Evolutionary conservation across 2,797 vertebrate genomes (phyloP), one percentile per base, ranked within the genome.

Genomic region (Uromys caudimaculatus): DNA sequence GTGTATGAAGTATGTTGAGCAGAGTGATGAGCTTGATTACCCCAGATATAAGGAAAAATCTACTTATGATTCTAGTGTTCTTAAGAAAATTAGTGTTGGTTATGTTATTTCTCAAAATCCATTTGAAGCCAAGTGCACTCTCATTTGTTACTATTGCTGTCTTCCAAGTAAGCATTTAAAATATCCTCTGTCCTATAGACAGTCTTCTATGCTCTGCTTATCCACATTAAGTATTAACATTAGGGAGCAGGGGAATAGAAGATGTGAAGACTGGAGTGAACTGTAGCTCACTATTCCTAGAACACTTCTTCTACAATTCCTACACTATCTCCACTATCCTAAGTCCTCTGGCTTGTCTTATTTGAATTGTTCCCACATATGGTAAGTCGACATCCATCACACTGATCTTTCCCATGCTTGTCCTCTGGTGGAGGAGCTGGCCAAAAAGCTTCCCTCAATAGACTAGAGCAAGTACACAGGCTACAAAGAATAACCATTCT

Each of bases 101-200:
- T 77, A 2, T 58, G 17, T 82, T 60, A 87, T 14, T 85, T 50
- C 81, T 75, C 50, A 23, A 82, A 92, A 60, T 76, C 47, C n/a
- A 24, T 69, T 50, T 17, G 5, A 71, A 47, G 2, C 13, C 17
- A 56, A 2, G 3, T 2, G 27, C 5, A 1, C 1, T 13, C 10
- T 76, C 52, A 6, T 4, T 32, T 0, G 56, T 73, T 29, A 56
- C 58, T 71, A 19, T 38, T 38, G 3, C 29, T 29, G 4, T 50
- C 82, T 75, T 24, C 54, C 7, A 54, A 47, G 3, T 47, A 35
- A 21, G 24, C 12, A 75, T 67, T 60, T 84, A 52, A 73, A 75
- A 54, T 9, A 54, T 35, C 0, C 29, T 41, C 27, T 75, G 5
- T 11, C 54, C 29, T 27, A 35, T 19, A 56, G n/a, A 76, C 14